phyloP scores from a whole-genome alignment of 1,140 invertebrate species.

The Capitella teleta region DNA sequence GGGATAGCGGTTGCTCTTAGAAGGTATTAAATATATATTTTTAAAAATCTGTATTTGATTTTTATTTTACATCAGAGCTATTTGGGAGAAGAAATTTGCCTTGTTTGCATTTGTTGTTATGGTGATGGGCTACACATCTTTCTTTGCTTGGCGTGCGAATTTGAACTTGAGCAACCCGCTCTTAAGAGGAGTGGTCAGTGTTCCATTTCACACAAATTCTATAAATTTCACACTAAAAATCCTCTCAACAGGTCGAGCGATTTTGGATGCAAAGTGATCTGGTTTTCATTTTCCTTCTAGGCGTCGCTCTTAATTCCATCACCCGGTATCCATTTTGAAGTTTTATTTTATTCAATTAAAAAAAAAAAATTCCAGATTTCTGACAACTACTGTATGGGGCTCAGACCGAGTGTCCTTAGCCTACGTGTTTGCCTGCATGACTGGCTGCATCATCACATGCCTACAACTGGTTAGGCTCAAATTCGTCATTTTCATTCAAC shows the following conservation, averaged over 20 bases:
- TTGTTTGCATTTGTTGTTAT: slow-evolving; percentile 17
- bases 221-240: no score
- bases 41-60: not conserved
- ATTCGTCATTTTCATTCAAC: no score
- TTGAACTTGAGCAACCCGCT: slow-evolving; percentile 28
- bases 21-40: no score
- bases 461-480: no score
- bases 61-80: no score
- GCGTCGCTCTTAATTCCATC: not conserved
- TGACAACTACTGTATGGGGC: no score
- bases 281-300: slow-evolving; percentile 21
- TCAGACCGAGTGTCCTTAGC: not conserved
- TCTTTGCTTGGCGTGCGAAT: slow-evolving; percentile 39
- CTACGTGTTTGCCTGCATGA: no score
- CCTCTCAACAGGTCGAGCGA: slow-evolving; percentile 27
- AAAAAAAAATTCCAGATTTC: no score
- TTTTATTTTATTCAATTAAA: not conserved
- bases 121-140: slow-evolving; percentile 18
- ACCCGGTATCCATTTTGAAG: not conserved
- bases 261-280: slow-evolving; percentile 37
- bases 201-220: no score
- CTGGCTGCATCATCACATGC: no score
- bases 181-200: slow-evolving; percentile 31
- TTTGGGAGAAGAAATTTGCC: no score
- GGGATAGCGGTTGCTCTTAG: not conserved